Evolutionary conservation across 92 coral and sea anemone genomes (phyloP).

Genomic region (Umimayanthus chanpuru): DNA sequence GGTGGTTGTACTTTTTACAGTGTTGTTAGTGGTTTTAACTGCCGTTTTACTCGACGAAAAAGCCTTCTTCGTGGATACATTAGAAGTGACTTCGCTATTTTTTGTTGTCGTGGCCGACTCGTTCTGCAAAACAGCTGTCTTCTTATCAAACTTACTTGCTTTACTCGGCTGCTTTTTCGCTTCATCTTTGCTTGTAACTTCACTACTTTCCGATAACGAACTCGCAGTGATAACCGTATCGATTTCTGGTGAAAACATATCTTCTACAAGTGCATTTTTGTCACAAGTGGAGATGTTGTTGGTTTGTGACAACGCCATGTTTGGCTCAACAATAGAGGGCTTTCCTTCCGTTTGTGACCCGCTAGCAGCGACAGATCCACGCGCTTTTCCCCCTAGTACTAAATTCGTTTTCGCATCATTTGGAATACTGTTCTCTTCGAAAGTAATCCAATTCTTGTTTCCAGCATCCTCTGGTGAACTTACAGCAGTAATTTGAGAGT

Average conservation of each 20-base stretch:
- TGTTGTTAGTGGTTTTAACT: neutral
- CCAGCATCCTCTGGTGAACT: neutral
- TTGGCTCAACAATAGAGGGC: slow-evolving; percentile 29
- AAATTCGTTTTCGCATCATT: neutral
- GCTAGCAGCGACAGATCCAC: neutral
- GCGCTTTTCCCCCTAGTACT: slow-evolving; percentile 13
- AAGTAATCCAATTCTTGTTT: slow-evolving; percentile 24
- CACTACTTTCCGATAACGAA: slow-evolving; percentile 3
- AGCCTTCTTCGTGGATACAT: slow-evolving; percentile 1
- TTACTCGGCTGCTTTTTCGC: slow-evolving; percentile 12
- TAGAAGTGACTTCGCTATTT: neutral
- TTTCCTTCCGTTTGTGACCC: slow-evolving; percentile 1
- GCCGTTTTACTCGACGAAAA: neutral
- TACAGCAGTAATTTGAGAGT: neutral
- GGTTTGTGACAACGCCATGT: slow-evolving; percentile 42
- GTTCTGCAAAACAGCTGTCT: slow-evolving; percentile 40
- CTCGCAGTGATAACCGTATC: neutral
- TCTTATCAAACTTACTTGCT: slow-evolving; percentile 4
- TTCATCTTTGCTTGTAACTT: slow-evolving; percentile 15
- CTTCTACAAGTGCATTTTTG: slow-evolving; percentile 46
- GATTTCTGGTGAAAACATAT: slow-evolving; percentile 36
- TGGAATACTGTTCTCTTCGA: slow-evolving; percentile 7
- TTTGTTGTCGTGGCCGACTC: neutral
- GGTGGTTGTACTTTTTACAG: neutral
- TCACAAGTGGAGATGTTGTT: slow-evolving; percentile 11